phyloP scores from a whole-genome alignment of 2,797 vertebrate species.

The Rhinella marina region DNA sequence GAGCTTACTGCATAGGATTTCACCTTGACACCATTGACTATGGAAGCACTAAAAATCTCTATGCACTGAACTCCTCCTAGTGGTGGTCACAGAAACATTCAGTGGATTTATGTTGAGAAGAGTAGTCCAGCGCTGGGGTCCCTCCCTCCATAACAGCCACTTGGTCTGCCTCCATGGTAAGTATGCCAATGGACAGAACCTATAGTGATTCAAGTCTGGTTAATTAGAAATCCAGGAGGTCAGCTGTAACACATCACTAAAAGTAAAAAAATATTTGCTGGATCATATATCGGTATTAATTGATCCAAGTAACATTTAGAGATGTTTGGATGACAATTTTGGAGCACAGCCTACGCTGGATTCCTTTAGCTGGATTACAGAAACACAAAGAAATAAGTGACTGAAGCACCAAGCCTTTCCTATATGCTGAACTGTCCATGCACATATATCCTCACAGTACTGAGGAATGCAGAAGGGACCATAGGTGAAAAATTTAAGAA shows the following conservation, averaged over 20 bases:
- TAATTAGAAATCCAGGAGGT: too few species aligned
- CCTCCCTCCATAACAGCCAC: too few species aligned
- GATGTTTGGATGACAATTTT: neutral
- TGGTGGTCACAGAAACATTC: too few species aligned
- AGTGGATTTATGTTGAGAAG: too few species aligned
- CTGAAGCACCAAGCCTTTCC: neutral
- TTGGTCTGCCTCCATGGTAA: too few species aligned
- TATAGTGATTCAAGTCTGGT: too few species aligned
- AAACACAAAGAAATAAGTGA: neutral
- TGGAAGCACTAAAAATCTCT: too few species aligned
- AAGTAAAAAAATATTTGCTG: neutral
- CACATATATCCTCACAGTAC: neutral
- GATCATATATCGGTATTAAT: neutral
- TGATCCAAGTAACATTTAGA: neutral
- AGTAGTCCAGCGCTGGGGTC: too few species aligned
- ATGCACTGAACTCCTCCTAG: too few species aligned
- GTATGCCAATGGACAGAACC: too few species aligned
- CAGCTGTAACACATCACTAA: neutral
- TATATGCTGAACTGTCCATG: neutral
- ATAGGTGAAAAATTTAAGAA: neutral
- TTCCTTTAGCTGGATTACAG: neutral
- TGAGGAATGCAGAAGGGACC: neutral
- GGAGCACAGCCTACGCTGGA: neutral
- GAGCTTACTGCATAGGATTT: too few species aligned
- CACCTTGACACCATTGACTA: too few species aligned